Conservation (phyloP, 1,140 invertebrate genomes). For the Diabrotica undecimpunctata region DNA sequence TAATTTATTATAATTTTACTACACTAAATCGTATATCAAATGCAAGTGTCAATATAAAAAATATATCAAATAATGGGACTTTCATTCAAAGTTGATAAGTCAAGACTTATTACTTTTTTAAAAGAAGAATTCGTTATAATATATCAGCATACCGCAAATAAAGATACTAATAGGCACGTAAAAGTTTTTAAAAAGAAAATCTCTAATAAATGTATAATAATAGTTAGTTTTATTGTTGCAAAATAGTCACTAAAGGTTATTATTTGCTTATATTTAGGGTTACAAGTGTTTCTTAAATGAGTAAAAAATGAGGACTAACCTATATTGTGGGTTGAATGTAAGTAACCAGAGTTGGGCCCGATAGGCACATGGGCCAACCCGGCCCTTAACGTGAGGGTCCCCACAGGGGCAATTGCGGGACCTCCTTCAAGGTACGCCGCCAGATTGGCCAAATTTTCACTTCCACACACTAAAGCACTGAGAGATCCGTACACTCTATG, state of each 20-base stretch:
- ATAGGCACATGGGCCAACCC: constrained; percentile 47
- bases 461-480: constrained; percentile 34
- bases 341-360: constrained; percentile 44
- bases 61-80: no score
- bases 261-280: background rate
- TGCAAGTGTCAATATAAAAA: no score
- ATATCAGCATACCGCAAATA: no score
- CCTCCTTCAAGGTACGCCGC: constrained; percentile 47
- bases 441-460: constrained; percentile 41
- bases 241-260: background rate
- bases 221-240: no score
- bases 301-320: constrained; percentile 34
- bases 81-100: no score
- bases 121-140: no score
- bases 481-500: constrained; percentile 14
- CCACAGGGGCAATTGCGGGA: constrained; percentile 45
- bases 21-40: no score
- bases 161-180: no score
- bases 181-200: no score
- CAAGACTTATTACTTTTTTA: no score
- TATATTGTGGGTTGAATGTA: constrained; percentile 48
- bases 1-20: no score
- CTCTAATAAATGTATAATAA: no score
- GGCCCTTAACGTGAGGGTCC: constrained; percentile 47
- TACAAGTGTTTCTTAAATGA: background rate